Evolutionary conservation across 2,888 invertebrate genomes (phyloP).

Genomic region (Lasioglossum oenotherae): DNA sequence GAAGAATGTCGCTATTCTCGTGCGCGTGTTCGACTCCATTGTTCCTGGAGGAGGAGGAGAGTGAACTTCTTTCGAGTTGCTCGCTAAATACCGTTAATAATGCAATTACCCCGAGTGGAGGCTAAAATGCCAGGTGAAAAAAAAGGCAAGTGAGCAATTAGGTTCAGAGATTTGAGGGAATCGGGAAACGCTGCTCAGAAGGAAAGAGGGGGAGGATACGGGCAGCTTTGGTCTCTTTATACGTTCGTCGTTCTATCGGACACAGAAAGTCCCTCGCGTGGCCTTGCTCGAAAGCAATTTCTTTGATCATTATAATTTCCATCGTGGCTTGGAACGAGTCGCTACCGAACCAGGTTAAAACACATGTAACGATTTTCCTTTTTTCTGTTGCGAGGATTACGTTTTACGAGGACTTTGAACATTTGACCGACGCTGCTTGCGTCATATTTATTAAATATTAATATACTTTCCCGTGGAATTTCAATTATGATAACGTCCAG

Average conservation of each 20-base stretch:
- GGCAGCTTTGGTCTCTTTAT: neutral
- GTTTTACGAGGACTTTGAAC: neutral
- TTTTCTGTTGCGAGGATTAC: neutral
- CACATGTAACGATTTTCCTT: neutral
- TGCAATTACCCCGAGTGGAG: slow-evolving; percentile 24
- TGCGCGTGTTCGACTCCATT: slow-evolving; percentile 7
- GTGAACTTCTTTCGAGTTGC: slow-evolving; percentile 18
- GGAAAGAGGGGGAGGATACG: neutral
- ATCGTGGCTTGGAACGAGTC: neutral
- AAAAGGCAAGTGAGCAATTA: slow-evolving; percentile 22
- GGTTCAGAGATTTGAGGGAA: slow-evolving; percentile 15
- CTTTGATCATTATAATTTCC: slow-evolving; percentile 26
- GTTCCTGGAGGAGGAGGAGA: slow-evolving; percentile 12
- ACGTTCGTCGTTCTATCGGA: neutral
- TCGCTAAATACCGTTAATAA: slow-evolving; percentile 40
- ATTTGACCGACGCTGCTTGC: neutral
- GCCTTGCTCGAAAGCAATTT: slow-evolving; percentile 13
- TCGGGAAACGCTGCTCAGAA: neutral
- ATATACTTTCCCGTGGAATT: neutral
- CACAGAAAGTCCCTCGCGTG: neutral
- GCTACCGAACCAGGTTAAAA: neutral
- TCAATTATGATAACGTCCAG: no score
- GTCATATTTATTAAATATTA: neutral
- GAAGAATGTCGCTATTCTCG: slow-evolving; percentile 6
- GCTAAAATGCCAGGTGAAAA: slow-evolving; percentile 10